phyloP scores from a whole-genome alignment of 2,113 vertebrate species.

The Sciurus niger region DNA sequence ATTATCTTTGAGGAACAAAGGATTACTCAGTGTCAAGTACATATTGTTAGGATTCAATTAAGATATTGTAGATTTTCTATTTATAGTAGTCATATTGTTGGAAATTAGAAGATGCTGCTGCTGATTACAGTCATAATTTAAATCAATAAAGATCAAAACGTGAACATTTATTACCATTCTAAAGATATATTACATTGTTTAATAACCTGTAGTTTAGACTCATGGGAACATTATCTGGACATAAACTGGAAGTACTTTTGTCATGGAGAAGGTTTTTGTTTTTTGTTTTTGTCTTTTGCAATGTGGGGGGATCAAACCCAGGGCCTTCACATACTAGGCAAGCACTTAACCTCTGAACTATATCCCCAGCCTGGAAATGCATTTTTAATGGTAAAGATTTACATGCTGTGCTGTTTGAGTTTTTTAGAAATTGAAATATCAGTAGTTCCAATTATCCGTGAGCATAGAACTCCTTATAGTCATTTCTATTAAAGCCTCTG shows the following conservation, averaged over 20 bases:
- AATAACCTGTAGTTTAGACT: not conserved
- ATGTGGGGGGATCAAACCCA: no score
- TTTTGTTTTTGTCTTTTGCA: no score
- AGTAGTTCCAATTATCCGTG: not conserved
- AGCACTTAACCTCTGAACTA: no score
- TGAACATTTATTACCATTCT: not conserved
- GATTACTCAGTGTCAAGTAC: not conserved
- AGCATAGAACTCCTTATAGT: not conserved
- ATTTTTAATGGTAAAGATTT: conserved; percentile 38
- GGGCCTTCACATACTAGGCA: no score
- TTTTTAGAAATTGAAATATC: conserved; percentile 46
- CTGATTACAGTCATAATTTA: not conserved
- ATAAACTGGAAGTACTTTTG: not conserved
- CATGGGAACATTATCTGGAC: not conserved
- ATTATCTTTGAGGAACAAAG: conserved; percentile 41
- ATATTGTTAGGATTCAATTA: conserved; percentile 41
- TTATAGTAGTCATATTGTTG: not conserved
- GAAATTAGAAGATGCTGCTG: not conserved
- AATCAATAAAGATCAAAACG: not conserved
- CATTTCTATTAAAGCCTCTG: not conserved
- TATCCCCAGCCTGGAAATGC: not conserved
- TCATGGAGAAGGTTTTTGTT: no score
- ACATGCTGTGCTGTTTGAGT: not conserved
- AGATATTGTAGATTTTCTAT: conserved; percentile 51
- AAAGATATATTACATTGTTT: conserved; percentile 36